A percentile compares a stretch with the other conserved stretches of the same genome.
Evolutionary conservation across 2,113 vertebrate species (phyloP).

Genomic region (Neogobius melanostomus): DNA sequence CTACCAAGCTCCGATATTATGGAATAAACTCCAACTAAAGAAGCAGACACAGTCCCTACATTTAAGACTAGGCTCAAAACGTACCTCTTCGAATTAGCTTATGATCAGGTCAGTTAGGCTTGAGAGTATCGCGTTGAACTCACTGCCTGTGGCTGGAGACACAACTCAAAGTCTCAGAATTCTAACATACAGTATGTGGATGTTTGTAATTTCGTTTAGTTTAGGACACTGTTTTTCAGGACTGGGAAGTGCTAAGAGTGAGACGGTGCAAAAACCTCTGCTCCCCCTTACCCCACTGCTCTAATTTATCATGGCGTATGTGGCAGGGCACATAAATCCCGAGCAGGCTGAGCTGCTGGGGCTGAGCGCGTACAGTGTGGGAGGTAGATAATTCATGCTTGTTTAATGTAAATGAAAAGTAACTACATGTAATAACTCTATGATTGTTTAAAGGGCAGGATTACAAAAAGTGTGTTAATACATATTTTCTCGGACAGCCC

Average conservation of each 20-base stretch:
- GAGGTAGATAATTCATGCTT: constrained; percentile 19
- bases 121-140: background rate
- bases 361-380: constrained; percentile 28
- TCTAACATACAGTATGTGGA: constrained; percentile 19
- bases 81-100: too few relatives aligned
- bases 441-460: background rate
- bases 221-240: constrained; percentile 22
- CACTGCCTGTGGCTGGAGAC: background rate
- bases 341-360: constrained; percentile 25
- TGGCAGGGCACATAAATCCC: constrained; percentile 38
- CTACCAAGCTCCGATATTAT: too few relatives aligned
- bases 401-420: constrained; percentile 37
- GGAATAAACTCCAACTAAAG: too few relatives aligned
- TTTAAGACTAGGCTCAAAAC: too few relatives aligned
- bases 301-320: constrained; percentile 39
- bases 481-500: constrained; percentile 1
- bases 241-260: constrained; percentile 6
- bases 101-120: too few relatives aligned
- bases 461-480: background rate
- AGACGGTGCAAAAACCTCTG: constrained; percentile 8
- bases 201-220: constrained; percentile 34
- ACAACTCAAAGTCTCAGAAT: constrained; percentile 3
- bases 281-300: constrained; percentile 15
- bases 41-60: too few relatives aligned
- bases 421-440: constrained; percentile 18